phyloP scores from a whole-genome alignment of 2,797 vertebrate species.

The Buphagus erythrorhynchus region DNA sequence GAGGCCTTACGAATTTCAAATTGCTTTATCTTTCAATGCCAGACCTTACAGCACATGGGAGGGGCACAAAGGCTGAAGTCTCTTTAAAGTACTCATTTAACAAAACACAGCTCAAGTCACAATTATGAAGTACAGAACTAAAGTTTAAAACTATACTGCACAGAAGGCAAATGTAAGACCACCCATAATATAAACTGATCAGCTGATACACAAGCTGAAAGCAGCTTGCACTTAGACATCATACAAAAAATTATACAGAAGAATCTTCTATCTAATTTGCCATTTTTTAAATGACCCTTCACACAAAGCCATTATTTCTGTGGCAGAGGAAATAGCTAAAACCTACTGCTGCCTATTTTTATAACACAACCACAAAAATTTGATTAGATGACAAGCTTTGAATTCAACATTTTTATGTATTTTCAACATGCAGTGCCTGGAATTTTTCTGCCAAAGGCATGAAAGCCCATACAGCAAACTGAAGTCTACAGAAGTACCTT shows the following conservation, averaged over 20 bases:
- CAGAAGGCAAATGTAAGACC: not conserved
- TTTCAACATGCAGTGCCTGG: not conserved
- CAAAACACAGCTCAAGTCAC: not conserved
- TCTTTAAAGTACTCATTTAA: not conserved
- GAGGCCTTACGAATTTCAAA: not conserved
- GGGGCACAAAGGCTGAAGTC: not conserved
- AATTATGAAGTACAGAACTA: not conserved
- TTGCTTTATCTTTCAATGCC: slow-evolving; percentile 66
- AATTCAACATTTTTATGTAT: not conserved
- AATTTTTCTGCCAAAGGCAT: not conserved
- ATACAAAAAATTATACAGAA: not conserved
- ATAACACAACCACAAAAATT: not conserved
- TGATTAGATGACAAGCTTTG: not conserved
- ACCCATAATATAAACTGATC: not conserved
- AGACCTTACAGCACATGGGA: slow-evolving; percentile 28
- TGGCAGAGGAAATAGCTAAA: not conserved
- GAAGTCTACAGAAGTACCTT: not conserved
- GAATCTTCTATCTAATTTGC: not conserved
- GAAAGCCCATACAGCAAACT: not conserved
- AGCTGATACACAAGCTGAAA: not conserved
- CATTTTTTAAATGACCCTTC: not conserved
- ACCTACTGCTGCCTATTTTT: not conserved
- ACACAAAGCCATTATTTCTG: not conserved
- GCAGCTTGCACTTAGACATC: not conserved
- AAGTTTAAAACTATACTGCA: not conserved